These are phyloP conservation scores for Andrena praecox DNA, from an alignment of 2,888 invertebrate genomes.

Conservation along the genomic window DNA sequence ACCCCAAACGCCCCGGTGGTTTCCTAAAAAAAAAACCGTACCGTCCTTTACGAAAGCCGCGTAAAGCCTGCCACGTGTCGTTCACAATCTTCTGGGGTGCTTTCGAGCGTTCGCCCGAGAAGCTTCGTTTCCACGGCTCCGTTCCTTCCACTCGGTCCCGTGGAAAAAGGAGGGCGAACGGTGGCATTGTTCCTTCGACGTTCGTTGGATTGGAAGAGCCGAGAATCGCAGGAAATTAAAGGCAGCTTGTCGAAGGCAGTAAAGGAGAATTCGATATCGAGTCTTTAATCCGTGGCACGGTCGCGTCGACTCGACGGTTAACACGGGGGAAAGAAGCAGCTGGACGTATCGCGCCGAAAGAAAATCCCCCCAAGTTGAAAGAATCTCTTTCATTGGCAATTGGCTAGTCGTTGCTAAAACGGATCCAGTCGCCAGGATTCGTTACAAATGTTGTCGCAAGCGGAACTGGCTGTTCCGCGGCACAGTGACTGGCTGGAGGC, in stretches of 20 bases:
- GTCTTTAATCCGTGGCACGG: background rate
- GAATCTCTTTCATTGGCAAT: too few relatives aligned
- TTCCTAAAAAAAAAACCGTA: background rate
- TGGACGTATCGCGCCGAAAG: background rate
- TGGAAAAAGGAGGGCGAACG: slow-evolving; percentile 32
- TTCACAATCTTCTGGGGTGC: background rate
- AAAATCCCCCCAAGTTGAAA: background rate
- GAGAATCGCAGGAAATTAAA: slow-evolving; percentile 77
- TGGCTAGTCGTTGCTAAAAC: too few relatives aligned
- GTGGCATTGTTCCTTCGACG: slow-evolving; percentile 64
- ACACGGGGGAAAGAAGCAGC: background rate
- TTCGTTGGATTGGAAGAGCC: slow-evolving; percentile 68
- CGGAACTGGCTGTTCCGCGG: background rate
- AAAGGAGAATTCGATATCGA: slow-evolving; percentile 53
- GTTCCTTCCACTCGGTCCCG: slow-evolving; percentile 29
- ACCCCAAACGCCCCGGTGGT: background rate
- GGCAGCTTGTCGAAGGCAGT: slow-evolving; percentile 53
- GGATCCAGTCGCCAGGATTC: background rate
- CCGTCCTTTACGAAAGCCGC: background rate
- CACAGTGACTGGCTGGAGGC: background rate
- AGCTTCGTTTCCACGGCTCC: slow-evolving; percentile 23
- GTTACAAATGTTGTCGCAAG: background rate
- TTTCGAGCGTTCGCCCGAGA: background rate
- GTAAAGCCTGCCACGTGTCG: background rate
- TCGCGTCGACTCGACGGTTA: slow-evolving; percentile 8